These are phyloP conservation scores for Hermetia illucens DNA, from an alignment of 1,140 invertebrate genomes.

Conservation along the genomic window DNA sequence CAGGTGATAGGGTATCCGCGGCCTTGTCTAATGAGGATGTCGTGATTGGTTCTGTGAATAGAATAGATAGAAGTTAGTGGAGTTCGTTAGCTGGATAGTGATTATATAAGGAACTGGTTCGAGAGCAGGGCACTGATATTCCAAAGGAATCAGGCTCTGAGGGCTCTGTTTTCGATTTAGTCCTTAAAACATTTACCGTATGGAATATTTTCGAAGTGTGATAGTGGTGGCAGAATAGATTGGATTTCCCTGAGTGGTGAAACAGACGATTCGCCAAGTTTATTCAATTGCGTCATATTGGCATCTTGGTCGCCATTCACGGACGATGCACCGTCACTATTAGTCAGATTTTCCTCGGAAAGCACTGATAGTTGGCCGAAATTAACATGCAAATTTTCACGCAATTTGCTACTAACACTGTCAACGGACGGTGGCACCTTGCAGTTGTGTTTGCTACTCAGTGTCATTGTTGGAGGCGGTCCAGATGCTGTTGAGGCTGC, in stretches of 20 bases:
- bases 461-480: too few relatives aligned
- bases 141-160: not conserved
- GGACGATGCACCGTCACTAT: constrained; percentile 29
- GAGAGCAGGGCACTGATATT: not conserved
- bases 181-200: constrained; percentile 6
- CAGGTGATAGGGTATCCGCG: constrained; percentile 2
- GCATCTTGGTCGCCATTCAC: not conserved
- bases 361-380: constrained; percentile 63
- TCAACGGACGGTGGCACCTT: too few relatives aligned
- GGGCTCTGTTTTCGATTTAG: not conserved
- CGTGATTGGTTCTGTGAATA: constrained; percentile 12
- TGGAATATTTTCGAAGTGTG: constrained; percentile 28
- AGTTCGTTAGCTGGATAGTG: not conserved
- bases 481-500: too few relatives aligned
- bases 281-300: not conserved
- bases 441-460: too few relatives aligned
- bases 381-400: constrained; percentile 36
- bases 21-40: constrained; percentile 1
- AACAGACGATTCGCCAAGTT: not conserved
- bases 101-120: not conserved
- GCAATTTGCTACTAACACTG: too few relatives aligned
- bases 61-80: constrained; percentile 8
- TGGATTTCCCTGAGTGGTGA: constrained; percentile 20
- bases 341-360: constrained; percentile 48
- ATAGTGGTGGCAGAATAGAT: constrained; percentile 21